Conservation (phyloP, 2,113 vertebrate genomes). For the Crotophaga sulcirostris region DNA sequence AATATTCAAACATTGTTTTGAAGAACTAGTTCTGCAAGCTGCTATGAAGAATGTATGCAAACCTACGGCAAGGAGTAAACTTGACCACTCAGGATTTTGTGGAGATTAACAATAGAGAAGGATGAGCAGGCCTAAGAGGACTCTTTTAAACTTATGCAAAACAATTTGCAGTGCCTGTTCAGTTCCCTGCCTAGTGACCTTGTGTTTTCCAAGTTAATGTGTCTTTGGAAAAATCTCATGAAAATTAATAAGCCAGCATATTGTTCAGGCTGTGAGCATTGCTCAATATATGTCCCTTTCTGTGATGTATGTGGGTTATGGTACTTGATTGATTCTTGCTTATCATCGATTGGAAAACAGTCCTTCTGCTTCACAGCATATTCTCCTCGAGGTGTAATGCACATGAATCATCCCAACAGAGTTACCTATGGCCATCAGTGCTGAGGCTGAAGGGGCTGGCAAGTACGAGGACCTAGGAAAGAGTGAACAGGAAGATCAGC, state of each 20-base stretch:
- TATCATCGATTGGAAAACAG: not conserved
- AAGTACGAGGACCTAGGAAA: not conserved
- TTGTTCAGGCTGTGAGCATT: not conserved
- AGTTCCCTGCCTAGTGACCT: not conserved
- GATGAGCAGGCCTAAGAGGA: not conserved
- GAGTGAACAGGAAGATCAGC: not conserved
- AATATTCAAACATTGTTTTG: not conserved
- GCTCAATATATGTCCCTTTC: not conserved
- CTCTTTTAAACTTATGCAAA: not conserved
- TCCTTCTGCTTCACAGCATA: not conserved
- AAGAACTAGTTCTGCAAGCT: not conserved
- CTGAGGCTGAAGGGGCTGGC: not conserved
- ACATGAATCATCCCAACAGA: not conserved
- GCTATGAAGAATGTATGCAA: not conserved
- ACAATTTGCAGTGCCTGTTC: not conserved
- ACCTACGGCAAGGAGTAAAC: not conserved
- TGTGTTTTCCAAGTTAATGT: not conserved
- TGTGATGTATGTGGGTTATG: not conserved
- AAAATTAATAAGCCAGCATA: not conserved
- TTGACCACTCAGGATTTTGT: not conserved
- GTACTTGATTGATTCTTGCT: not conserved
- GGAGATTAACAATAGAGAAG: not conserved
- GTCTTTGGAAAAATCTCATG: not conserved
- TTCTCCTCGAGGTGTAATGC: not conserved
- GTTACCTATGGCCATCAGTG: not conserved